Percentiles rank a stretch among this genome's conserved stretches.
Evolutionary conservation across 2,113 vertebrate genomes (phyloP).

Genomic region (Orthonyx spaldingii): DNA sequence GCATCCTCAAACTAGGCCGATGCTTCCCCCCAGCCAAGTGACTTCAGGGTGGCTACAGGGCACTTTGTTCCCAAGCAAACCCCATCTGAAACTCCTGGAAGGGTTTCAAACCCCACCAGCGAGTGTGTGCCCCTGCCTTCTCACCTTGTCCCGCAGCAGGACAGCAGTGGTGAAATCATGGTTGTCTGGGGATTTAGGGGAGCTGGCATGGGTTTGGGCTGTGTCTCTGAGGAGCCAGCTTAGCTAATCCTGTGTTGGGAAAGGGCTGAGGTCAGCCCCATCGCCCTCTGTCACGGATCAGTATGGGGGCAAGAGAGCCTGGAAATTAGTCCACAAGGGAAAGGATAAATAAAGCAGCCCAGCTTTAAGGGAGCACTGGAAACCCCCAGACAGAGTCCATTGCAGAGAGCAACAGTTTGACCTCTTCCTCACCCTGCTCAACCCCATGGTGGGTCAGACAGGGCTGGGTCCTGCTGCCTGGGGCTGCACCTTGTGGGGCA

Average conservation of each 20-base stretch:
- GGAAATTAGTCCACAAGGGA: background rate
- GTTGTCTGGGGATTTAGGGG: background rate
- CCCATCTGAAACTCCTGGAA: background rate
- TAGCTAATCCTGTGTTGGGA: background rate
- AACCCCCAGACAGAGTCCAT: background rate
- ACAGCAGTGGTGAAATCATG: background rate
- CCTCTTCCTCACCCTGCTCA: fast-evolving
- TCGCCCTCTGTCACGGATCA: background rate
- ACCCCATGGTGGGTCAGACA: fast-evolving
- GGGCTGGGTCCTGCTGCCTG: background rate
- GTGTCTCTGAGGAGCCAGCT: background rate
- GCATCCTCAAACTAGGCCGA: background rate
- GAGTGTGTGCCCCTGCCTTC: background rate
- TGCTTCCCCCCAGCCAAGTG: background rate
- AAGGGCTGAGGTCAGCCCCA: slow-evolving; percentile 8
- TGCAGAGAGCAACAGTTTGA: background rate
- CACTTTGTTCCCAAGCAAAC: background rate
- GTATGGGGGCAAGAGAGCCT: background rate
- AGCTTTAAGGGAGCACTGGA: background rate
- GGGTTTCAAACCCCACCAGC: background rate
- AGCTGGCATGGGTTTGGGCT: background rate
- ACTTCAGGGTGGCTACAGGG: background rate
- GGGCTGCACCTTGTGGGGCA: background rate
- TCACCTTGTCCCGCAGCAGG: background rate
- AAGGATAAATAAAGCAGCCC: background rate